A percentile compares a stretch with the other conserved stretches of the same genome.
Evolutionary conservation across 2,113 vertebrate genomes (phyloP).

Genomic region (Canis aureus): DNA sequence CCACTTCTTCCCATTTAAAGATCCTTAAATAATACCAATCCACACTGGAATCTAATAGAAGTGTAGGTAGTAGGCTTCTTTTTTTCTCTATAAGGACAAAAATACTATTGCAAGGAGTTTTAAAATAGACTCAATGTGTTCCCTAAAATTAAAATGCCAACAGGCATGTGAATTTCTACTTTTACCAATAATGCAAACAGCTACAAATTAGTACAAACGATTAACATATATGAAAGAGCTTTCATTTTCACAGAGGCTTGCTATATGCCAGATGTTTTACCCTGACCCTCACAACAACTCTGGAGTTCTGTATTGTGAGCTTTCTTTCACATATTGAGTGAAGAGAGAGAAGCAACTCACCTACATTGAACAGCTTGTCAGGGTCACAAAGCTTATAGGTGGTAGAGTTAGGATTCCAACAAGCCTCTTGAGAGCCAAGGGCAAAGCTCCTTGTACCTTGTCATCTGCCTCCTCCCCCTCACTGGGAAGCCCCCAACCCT

Average conservation of each 20-base stretch:
- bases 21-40: neutral
- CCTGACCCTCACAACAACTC: neutral
- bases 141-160: conserved; percentile 26
- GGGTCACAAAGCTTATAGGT: neutral
- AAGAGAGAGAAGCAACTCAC: neutral
- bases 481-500: neutral
- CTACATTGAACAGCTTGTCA: neutral
- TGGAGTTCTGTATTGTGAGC: neutral
- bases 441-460: neutral
- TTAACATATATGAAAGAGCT: neutral
- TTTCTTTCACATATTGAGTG: neutral
- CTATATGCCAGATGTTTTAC: neutral
- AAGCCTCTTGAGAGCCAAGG: neutral
- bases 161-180: neutral
- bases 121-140: neutral
- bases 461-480: neutral
- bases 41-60: neutral
- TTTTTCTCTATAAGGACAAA: neutral
- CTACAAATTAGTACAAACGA: neutral
- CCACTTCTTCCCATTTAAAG: neutral
- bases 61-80: neutral
- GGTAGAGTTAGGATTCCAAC: neutral
- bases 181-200: neutral
- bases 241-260: neutral
- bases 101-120: neutral